Base-by-base conservation (phyloP, 1,140 invertebrate genomes). In the Copidosoma floridanum region DNA sequence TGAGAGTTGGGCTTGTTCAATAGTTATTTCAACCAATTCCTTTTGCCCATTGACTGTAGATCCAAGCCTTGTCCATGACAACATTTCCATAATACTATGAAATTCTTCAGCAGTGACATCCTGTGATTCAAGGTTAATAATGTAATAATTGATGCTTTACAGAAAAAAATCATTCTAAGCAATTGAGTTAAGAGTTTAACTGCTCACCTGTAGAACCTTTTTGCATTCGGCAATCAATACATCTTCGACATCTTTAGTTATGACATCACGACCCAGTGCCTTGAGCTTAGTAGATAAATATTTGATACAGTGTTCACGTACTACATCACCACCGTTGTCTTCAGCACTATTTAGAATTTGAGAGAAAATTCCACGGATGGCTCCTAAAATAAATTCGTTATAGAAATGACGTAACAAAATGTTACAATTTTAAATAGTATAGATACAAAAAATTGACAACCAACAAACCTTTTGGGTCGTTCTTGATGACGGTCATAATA, bases 81-180 rank as follows among this genome's bases (percentile, higher is more conserved):
- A 81, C 54, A 95, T 84, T 18, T 89, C 89, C 88, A 98, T 93
- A 29, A 97, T 87, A 46, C 87, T 84, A 61, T 94, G 88, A 81
- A 97, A 97, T 79, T 98, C 95, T 67, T 95, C 92, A 48, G 92
- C 91, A 37, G 90, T 93, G 11, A 94, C 89, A 84, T 94, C 91
- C 89, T 93, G 67, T 2, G 77, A 73, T 40, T 16, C 24, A 55
- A 54, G 32, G 43, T 54, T 51, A 37, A 12, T 55, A n/a, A n/a
- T n/a, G n/a, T n/a, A n/a, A n/a, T n/a, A n/a, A n/a, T n/a, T n/a
- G n/a, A n/a, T n/a, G n/a, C n/a, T n/a, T n/a, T n/a, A n/a, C n/a
- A n/a, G n/a, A n/a, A n/a, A n/a, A n/a, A n/a, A n/a, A n/a, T n/a
- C n/a, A n/a, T n/a, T n/a, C n/a, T n/a, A n/a, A 26, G 44, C 50